phyloP scores from a whole-genome alignment of 1,140 invertebrate genomes.

The Drosophila obscura region DNA sequence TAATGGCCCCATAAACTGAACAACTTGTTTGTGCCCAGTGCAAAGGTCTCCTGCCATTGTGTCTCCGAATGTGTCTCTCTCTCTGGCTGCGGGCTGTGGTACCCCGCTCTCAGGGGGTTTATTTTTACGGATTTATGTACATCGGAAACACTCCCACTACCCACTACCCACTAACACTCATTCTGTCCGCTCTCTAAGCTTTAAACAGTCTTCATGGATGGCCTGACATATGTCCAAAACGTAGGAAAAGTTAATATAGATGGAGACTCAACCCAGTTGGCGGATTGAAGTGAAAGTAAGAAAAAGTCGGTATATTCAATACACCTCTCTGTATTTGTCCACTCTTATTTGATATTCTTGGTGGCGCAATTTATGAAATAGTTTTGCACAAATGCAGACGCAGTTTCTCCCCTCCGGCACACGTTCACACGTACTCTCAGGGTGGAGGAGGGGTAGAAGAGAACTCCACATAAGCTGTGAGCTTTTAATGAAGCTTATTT shows the following conservation, averaged over 20 bases:
- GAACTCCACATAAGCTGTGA: conserved; percentile 54
- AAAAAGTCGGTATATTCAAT: no score
- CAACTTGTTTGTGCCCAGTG: conserved; percentile 75
- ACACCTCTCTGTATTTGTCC: neutral
- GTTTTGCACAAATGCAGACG: conserved; percentile 12
- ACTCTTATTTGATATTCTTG: neutral
- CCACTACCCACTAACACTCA: neutral
- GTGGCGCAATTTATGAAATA: neutral
- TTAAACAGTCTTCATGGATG: conserved; percentile 40
- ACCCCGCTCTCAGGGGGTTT: neutral
- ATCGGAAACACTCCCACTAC: no score
- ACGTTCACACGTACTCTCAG: conserved; percentile 9
- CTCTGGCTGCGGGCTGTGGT: conserved; percentile 5
- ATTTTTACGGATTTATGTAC: no score
- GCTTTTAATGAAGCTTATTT: conserved; percentile 78
- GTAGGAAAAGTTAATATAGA: conserved; percentile 37
- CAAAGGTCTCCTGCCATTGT: conserved; percentile 70
- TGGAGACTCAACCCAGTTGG: conserved; percentile 1
- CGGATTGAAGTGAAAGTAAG: no score
- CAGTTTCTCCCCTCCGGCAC: neutral
- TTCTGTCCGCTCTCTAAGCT: conserved; percentile 25
- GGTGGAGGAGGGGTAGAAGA: neutral
- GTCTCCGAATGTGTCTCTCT: conserved; percentile 50
- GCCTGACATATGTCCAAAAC: conserved; percentile 48
- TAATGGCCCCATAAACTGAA: conserved; percentile 82